Evolutionary conservation across 1,140 invertebrate species (phyloP).

Genomic region (Antheraea mylitta): DNA sequence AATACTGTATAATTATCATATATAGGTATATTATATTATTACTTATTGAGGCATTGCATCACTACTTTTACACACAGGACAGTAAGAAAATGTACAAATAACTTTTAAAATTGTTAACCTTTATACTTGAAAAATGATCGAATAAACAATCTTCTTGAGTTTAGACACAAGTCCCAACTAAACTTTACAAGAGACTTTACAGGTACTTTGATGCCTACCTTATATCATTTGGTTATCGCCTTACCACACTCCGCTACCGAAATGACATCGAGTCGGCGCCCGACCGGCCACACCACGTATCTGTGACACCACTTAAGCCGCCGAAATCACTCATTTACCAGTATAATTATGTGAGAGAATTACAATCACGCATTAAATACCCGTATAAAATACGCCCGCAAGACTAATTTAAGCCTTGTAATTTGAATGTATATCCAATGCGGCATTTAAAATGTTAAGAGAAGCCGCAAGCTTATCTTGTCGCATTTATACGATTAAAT

Average conservation of each 20-base stretch:
- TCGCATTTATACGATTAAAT: not conserved
- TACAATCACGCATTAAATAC: constrained; percentile 9
- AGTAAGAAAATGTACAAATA: no score
- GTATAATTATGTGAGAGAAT: constrained; percentile 15
- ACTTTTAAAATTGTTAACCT: no score
- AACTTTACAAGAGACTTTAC: not conserved
- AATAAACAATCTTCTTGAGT: no score
- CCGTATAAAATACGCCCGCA: not conserved
- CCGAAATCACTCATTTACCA: constrained; percentile 19
- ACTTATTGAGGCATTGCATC: no score
- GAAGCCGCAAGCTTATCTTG: not conserved
- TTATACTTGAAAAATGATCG: no score
- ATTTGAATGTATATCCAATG: not conserved
- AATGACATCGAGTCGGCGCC: constrained; percentile 10
- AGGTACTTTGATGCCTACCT: not conserved
- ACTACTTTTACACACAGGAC: no score
- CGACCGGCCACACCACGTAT: constrained; percentile 1
- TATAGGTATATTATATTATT: no score
- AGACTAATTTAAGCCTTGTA: not conserved
- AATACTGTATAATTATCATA: no score
- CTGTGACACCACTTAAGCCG: not conserved
- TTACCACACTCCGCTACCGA: not conserved
- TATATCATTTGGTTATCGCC: not conserved
- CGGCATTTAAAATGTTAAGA: not conserved
- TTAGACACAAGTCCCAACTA: not conserved